Conservation (phyloP, 2,888 invertebrate genomes). For the Agrotis clavis region DNA sequence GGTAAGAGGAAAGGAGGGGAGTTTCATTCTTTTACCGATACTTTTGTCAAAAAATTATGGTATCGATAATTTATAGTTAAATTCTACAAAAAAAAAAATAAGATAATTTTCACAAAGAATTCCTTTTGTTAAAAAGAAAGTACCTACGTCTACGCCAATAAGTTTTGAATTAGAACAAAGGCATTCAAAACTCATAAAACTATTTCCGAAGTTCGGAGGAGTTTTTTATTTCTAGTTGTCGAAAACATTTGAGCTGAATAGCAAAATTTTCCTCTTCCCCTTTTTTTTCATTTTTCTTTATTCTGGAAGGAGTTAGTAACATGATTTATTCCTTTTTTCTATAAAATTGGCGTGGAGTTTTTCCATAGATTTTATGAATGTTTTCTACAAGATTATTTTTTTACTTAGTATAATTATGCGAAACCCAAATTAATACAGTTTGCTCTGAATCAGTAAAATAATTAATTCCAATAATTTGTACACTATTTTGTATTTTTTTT, state of each 20-base stretch:
- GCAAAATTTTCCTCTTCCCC: conserved; percentile 20
- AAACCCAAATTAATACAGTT: no score
- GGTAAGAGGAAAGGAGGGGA: not conserved
- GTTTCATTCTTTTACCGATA: conserved; percentile 34
- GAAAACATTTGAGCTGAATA: conserved; percentile 53
- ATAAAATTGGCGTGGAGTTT: conserved; percentile 38
- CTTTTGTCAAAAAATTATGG: conserved; percentile 1
- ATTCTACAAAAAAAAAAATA: not conserved
- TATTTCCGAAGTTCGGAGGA: conserved; percentile 27
- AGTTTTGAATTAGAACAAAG: conserved; percentile 37
- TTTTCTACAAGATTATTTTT: not conserved
- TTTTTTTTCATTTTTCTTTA: no score
- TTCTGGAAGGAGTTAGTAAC: conserved; percentile 37
- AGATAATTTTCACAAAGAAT: not conserved
- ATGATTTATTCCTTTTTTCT: conserved; percentile 51
- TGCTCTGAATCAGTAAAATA: no score
- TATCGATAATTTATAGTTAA: not conserved
- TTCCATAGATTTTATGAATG: conserved; percentile 13
- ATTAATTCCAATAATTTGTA: no score
- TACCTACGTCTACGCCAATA: not conserved
- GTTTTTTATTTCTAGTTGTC: conserved; percentile 37
- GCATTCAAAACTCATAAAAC: conserved; percentile 44
- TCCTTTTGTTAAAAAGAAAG: not conserved
- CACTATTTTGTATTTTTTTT: no score
- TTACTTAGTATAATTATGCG: no score